phyloP scores from a whole-genome alignment of 2,888 invertebrate genomes.

The Cantharis nigra region DNA sequence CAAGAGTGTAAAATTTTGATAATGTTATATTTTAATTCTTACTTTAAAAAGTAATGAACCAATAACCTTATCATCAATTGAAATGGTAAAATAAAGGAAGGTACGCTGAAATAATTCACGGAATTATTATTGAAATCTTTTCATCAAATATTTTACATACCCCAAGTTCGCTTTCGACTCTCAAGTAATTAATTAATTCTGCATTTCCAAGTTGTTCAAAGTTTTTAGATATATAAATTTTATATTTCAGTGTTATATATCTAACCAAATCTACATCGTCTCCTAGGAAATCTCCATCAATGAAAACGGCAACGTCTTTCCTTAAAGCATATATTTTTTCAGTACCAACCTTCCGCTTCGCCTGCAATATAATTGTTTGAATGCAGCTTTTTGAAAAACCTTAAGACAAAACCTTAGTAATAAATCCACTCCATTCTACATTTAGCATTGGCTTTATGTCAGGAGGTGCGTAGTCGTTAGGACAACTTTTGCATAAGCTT shows the following conservation, averaged over 20 bases:
- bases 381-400: not conserved
- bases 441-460: conserved; percentile 49
- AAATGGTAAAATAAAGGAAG: conserved; percentile 61
- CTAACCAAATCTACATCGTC: conserved; percentile 58
- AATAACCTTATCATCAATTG: conserved; percentile 54
- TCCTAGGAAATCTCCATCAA: conserved; percentile 60
- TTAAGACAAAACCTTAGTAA: conserved; percentile 39
- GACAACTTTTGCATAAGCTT: conserved; percentile 42
- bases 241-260: conserved; percentile 56
- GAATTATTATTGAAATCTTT: not conserved
- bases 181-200: conserved; percentile 56
- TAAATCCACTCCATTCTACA: conserved; percentile 49
- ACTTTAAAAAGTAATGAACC: conserved; percentile 66
- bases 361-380: conserved; percentile 27
- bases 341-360: conserved; percentile 54
- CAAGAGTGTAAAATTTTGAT: not conserved
- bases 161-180: conserved; percentile 19
- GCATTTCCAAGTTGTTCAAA: conserved; percentile 56
- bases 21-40: conserved; percentile 38
- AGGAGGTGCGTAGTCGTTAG: conserved; percentile 45
- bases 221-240: conserved; percentile 55
- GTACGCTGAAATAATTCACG: conserved; percentile 55
- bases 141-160: conserved; percentile 19
- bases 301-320: conserved; percentile 58
- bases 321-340: conserved; percentile 55